Conservation (phyloP, 2,113 vertebrate genomes). For the Actinemys pallida region DNA sequence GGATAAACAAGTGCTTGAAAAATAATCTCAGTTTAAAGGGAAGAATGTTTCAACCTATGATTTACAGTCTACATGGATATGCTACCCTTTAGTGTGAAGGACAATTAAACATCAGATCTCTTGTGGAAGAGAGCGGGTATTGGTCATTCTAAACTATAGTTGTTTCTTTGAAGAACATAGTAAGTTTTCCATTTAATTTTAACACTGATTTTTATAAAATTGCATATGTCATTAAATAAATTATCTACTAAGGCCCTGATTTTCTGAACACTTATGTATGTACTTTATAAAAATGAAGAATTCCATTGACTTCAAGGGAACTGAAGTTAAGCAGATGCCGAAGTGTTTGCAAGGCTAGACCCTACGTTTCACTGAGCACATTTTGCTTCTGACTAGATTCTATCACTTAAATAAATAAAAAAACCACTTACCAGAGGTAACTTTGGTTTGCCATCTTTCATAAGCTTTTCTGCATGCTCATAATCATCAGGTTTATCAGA, state of each 20-base stretch:
- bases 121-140: neutral
- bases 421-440: constrained; percentile 79
- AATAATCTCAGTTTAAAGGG: neutral
- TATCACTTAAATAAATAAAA: neutral
- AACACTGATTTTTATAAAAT: neutral
- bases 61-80: neutral
- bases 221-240: neutral
- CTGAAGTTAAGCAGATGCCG: neutral
- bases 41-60: neutral
- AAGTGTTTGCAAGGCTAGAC: rapidly evolving
- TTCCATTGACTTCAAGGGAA: neutral
- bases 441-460: constrained; percentile 78
- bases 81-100: neutral
- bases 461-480: constrained; percentile 78
- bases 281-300: neutral
- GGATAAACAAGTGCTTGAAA: neutral
- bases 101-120: neutral
- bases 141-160: neutral
- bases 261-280: neutral
- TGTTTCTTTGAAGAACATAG: neutral
- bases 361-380: neutral
- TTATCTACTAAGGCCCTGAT: neutral
- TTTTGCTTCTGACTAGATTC: neutral
- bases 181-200: neutral
- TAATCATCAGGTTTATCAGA: constrained; percentile 82